phyloP scores from a whole-genome alignment of 1,140 invertebrate species.

The Ectropis grisescens region DNA sequence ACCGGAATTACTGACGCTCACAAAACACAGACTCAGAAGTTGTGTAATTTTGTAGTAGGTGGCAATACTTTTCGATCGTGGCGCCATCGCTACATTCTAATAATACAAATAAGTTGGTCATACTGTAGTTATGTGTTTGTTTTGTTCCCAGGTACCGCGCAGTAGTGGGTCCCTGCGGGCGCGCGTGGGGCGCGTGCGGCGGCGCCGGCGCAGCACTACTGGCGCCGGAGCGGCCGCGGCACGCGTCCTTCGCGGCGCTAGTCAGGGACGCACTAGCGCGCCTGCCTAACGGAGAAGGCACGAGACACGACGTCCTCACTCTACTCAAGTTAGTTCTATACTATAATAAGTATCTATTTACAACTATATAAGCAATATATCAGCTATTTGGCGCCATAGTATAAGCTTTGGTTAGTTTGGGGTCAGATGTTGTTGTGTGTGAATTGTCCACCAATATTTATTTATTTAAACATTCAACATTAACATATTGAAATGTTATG shows the following conservation, averaged over 20 bases:
- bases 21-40: no score
- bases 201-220: slow-evolving; percentile 91
- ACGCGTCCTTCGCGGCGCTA: slow-evolving; percentile 90
- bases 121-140: no score
- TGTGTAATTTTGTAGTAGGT: no score
- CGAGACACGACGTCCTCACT: slow-evolving; percentile 84
- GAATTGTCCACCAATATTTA: no score
- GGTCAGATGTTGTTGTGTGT: no score
- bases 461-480: background rate
- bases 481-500: background rate
- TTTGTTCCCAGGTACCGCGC: slow-evolving; percentile 22
- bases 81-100: no score
- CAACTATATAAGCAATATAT: no score
- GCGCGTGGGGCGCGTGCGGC: slow-evolving; percentile 45
- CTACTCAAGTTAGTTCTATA: slow-evolving; percentile 35
- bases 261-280: slow-evolving; percentile 93
- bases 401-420: no score
- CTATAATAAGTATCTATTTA: background rate
- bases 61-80: no score
- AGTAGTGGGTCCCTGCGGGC: slow-evolving; percentile 28
- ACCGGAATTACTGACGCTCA: no score
- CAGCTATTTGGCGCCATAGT: no score
- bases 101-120: background rate
- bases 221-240: slow-evolving; percentile 87
- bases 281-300: slow-evolving; percentile 94